Conservation (phyloP, 2,888 invertebrate species). For the Tromatobia lineatoria region DNA sequence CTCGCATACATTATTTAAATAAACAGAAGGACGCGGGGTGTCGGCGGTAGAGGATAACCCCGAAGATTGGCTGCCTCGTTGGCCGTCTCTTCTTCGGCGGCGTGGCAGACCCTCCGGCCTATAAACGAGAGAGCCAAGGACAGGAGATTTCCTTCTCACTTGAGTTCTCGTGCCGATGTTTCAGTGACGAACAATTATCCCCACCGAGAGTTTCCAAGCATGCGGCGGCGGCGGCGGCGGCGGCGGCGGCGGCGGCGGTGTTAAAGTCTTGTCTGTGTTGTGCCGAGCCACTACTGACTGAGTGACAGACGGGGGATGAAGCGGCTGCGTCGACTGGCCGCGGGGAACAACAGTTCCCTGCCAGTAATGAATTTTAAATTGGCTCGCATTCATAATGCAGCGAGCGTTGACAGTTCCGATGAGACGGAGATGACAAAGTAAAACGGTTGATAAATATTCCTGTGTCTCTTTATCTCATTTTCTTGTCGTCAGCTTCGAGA, state of each 20-base stretch:
- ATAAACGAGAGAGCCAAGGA: constrained; percentile 23
- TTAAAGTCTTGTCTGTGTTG: constrained; percentile 33
- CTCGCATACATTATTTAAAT: constrained; percentile 84
- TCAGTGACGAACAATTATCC: constrained; percentile 85
- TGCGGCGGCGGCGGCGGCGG: too few relatives aligned
- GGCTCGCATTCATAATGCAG: constrained; percentile 84
- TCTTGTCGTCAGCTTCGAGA: constrained; percentile 42
- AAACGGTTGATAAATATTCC: constrained; percentile 79
- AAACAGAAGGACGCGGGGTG: constrained; percentile 79
- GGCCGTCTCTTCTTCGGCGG: constrained; percentile 47
- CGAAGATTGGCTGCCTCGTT: constrained; percentile 79
- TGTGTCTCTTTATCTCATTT: constrained; percentile 39
- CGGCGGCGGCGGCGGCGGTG: too few relatives aligned
- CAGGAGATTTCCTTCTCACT: constrained; percentile 41
- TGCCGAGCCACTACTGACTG: constrained; percentile 55
- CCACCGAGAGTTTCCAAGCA: constrained; percentile 68
- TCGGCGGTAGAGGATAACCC: constrained; percentile 32
- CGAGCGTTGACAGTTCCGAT: constrained; percentile 80
- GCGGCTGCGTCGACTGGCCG: constrained; percentile 65
- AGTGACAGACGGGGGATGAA: constrained; percentile 72
- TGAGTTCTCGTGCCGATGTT: constrained; percentile 67
- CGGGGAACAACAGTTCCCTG: constrained; percentile 69
- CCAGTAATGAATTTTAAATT: constrained; percentile 85
- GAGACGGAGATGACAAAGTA: constrained; percentile 83
- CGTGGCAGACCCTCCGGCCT: constrained; percentile 44